Evolutionary conservation across 2,113 vertebrate genomes (phyloP).

Genomic region (Morphnarchus princeps): DNA sequence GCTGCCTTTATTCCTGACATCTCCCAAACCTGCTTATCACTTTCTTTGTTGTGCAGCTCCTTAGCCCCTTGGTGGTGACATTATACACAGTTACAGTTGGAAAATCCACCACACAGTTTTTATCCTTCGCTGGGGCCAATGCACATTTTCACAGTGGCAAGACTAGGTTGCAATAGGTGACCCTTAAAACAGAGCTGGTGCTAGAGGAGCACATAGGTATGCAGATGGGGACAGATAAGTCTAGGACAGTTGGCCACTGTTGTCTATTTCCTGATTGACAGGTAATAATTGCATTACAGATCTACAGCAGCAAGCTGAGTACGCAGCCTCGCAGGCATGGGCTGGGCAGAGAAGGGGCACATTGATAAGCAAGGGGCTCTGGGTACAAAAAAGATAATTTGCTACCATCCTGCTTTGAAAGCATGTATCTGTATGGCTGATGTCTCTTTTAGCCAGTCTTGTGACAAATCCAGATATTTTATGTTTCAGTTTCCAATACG

Average conservation of each 20-base stretch:
- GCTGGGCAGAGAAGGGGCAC: neutral
- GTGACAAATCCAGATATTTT: neutral
- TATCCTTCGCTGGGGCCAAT: neutral
- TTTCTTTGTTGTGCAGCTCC: neutral
- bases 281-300: neutral
- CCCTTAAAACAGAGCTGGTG: neutral
- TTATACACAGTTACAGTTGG: neutral
- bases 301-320: neutral
- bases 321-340: accelerated
- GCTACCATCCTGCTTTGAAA: neutral
- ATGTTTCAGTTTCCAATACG: neutral
- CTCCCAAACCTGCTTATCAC: neutral
- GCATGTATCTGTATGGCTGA: neutral
- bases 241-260: neutral
- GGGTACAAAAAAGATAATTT: neutral
- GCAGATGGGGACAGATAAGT: neutral
- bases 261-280: neutral
- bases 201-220: neutral
- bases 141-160: neutral
- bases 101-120: neutral
- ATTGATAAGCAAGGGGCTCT: neutral
- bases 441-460: neutral
- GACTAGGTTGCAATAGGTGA: neutral
- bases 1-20: neutral
- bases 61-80: neutral